phyloP scores from a whole-genome alignment of 2,888 invertebrate species.

The Rhaphigaster nebulosa region DNA sequence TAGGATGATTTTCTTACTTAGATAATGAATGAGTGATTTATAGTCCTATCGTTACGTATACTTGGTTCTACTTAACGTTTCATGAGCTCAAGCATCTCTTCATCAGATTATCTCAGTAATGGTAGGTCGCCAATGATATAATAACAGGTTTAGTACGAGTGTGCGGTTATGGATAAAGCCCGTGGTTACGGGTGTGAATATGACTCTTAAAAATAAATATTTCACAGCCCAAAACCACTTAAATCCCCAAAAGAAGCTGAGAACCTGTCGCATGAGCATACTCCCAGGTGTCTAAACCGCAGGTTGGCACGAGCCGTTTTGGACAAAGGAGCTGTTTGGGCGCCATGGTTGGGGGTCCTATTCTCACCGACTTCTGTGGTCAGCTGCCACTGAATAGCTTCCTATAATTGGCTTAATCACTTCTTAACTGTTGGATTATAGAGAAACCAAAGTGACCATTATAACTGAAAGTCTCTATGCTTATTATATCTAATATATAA shows the following conservation, averaged over 20 bases:
- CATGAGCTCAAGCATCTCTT: neutral
- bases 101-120: constrained; percentile 2
- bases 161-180: neutral
- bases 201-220: neutral
- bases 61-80: constrained; percentile 9
- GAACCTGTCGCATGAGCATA: neutral
- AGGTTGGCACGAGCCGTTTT: constrained; percentile 10
- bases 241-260: neutral
- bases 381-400: neutral
- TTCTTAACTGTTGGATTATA: constrained; percentile 23
- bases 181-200: neutral
- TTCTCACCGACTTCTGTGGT: neutral
- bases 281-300: neutral
- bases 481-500: neutral
- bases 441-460: neutral
- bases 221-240: neutral
- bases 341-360: neutral
- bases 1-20: neutral
- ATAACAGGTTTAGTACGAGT: neutral
- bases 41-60: neutral
- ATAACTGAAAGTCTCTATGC: neutral
- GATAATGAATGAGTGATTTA: neutral
- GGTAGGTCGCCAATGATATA: constrained; percentile 3
- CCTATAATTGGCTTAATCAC: constrained; percentile 19
- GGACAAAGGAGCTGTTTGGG: neutral